Percentiles rank a stretch among this genome's conserved stretches.
Evolutionary conservation across 1,140 invertebrate species (phyloP).

Genomic region (Tigriopus japonicus): DNA sequence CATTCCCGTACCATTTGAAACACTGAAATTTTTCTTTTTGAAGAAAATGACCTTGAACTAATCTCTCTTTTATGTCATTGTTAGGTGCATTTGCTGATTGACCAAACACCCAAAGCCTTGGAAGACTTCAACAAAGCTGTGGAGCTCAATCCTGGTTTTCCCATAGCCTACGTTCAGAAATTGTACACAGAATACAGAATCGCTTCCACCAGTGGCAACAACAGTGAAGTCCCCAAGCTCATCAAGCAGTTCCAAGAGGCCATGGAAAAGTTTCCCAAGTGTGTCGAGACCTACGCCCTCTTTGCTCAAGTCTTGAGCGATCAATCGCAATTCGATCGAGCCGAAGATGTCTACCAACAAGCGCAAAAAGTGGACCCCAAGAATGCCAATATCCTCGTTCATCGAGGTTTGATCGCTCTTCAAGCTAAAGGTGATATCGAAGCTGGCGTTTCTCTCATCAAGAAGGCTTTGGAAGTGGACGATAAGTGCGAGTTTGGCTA

Average conservation of each 20-base stretch:
- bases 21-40: neutral
- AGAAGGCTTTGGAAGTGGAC: slow-evolving; percentile 66
- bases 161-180: slow-evolving; percentile 67
- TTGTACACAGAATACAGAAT: slow-evolving; percentile 61
- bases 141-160: slow-evolving; percentile 54
- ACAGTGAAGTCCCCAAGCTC: slow-evolving; percentile 33
- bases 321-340: slow-evolving; percentile 55
- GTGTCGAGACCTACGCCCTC: slow-evolving; percentile 59
- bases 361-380: slow-evolving; percentile 59
- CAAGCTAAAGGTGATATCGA: slow-evolving; percentile 60
- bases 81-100: slow-evolving; percentile 59
- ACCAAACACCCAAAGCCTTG: slow-evolving; percentile 54
- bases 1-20: no score
- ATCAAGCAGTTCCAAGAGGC: slow-evolving; percentile 50
- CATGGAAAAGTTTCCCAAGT: slow-evolving; percentile 56
- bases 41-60: neutral
- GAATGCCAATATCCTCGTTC: slow-evolving; percentile 68
- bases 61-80: slow-evolving; percentile 15
- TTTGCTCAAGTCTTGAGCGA: slow-evolving; percentile 61
- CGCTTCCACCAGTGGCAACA: slow-evolving; percentile 24
- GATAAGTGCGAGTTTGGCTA: slow-evolving; percentile 81
- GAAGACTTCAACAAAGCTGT: slow-evolving; percentile 64
- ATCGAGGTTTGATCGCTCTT: slow-evolving; percentile 50
- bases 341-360: slow-evolving; percentile 57
- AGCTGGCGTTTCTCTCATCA: slow-evolving; percentile 53